Base-by-base conservation (phyloP, 2,113 vertebrate genomes). In the Nothoprocta perdicaria region DNA sequence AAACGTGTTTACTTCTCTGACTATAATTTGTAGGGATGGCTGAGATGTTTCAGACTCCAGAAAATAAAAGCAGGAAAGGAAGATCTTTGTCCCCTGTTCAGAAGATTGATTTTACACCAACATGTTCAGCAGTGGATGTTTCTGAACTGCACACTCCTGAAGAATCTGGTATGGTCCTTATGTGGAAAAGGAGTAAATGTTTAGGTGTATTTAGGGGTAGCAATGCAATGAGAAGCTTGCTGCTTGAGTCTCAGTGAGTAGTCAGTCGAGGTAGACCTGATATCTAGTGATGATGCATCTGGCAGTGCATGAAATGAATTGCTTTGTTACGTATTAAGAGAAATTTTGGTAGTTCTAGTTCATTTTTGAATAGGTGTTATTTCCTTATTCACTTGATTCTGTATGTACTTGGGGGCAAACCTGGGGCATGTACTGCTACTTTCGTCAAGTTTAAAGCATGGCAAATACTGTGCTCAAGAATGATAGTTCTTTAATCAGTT, bases 81-180 rank as follows among this genome's bases (percentile, higher is more conserved):
- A 35, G 52, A 3, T 29, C 73, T n/a, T 35, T 76, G 4, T 61
- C 55, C 17, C 11, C 55, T 75, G n/a, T 35, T 10, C 68, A 88
- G 65, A 95, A 95, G 18, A 94, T 92, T 21, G 66, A 52, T 83
- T 48, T 50, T 27, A 91, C 86, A 29, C 87, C 90, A 16, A 22
- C 53, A 0, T 81, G 93, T 75, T 12, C 43, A 33, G 10, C 94
- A 71, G 41, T 89, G 1, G 98, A 98, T 9, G 77, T 93, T 26
- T 98, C 98, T 29, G 96, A 98, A 31, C 74, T 99, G 76, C 95
- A 97, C n/a, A 98, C 98, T 45, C 98, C 98, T 55, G 98, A 98
- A 55, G 98, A 98, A 58, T 84, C 96, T 76, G 98, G 98, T 99
- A 96, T 60, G 88, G 79, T 60, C 86, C n/a, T 18, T 67, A n/a